Evolutionary conservation across 1,140 invertebrate species (phyloP).

Genomic region (Dreissena rostriformis): DNA sequence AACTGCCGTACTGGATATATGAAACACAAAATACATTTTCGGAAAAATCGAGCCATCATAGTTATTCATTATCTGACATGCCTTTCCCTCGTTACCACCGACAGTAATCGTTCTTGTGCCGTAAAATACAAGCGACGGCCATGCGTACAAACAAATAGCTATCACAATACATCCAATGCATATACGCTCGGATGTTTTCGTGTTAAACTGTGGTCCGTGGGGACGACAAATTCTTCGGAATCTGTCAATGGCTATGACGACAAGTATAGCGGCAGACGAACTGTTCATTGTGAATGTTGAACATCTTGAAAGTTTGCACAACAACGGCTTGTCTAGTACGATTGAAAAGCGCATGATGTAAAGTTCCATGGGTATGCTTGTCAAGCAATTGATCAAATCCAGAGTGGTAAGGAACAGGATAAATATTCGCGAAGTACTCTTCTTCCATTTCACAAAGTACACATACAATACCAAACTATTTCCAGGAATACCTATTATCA

Average conservation of each 20-base stretch:
- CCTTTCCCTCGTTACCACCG: constrained; percentile 1
- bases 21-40: constrained; percentile 24
- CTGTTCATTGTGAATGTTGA: constrained; percentile 37
- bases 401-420: constrained; percentile 42
- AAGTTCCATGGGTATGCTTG: constrained; percentile 52
- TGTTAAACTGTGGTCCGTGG: constrained; percentile 25
- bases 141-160: constrained; percentile 2
- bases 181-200: constrained; percentile 14
- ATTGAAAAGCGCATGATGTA: constrained; percentile 38
- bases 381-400: constrained; percentile 45
- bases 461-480: constrained; percentile 56
- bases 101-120: constrained; percentile 24
- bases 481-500: constrained; percentile 45
- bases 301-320: constrained; percentile 44
- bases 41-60: constrained; percentile 29
- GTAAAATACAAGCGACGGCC: constrained; percentile 36
- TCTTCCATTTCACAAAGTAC: constrained; percentile 52
- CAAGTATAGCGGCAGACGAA: constrained; percentile 32
- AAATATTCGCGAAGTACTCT: constrained; percentile 48
- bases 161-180: constrained; percentile 31
- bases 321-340: not conserved
- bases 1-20: constrained; percentile 21
- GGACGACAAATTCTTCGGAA: constrained; percentile 42
- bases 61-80: constrained; percentile 33
- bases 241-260: constrained; percentile 42